Conservation (phyloP, 2,888 invertebrate genomes). For the Polymixis lichenea region DNA sequence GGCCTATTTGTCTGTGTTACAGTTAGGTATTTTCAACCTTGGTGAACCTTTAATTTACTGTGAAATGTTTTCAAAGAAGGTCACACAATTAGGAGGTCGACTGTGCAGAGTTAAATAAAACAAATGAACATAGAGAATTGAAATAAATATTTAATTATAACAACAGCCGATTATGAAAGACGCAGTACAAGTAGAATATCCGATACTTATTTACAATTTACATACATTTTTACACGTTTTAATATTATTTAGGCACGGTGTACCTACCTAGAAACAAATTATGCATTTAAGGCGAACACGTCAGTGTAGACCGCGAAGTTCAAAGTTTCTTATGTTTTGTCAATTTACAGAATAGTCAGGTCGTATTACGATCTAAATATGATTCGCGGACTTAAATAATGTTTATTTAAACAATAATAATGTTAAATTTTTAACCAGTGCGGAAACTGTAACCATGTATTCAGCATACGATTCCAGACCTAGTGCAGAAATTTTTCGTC, state of each 20-base stretch:
- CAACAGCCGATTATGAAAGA: conserved; percentile 71
- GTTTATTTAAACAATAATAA: no score
- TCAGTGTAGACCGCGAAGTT: no score
- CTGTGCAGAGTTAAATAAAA: conserved; percentile 55
- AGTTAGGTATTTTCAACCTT: neutral
- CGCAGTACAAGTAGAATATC: conserved; percentile 64
- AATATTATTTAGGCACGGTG: conserved; percentile 62
- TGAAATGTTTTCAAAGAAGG: neutral
- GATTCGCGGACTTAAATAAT: no score
- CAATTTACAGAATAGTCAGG: no score
- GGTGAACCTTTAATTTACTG: neutral
- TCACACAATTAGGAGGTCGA: neutral
- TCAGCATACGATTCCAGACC: no score
- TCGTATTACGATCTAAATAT: no score
- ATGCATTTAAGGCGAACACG: neutral
- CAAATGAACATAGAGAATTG: conserved; percentile 43
- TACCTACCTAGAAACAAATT: conserved; percentile 41
- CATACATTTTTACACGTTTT: conserved; percentile 65
- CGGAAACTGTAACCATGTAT: no score
- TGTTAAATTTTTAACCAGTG: no score
- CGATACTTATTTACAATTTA: conserved; percentile 69
- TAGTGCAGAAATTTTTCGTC: no score
- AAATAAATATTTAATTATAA: conserved; percentile 74
- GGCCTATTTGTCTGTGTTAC: neutral
- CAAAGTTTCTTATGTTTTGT: no score